A percentile compares a stretch with the other conserved stretches of the same genome.
Conservation (phyloP, 92 coral and sea anemone genomes). For the Palythoa heliodiscus region DNA sequence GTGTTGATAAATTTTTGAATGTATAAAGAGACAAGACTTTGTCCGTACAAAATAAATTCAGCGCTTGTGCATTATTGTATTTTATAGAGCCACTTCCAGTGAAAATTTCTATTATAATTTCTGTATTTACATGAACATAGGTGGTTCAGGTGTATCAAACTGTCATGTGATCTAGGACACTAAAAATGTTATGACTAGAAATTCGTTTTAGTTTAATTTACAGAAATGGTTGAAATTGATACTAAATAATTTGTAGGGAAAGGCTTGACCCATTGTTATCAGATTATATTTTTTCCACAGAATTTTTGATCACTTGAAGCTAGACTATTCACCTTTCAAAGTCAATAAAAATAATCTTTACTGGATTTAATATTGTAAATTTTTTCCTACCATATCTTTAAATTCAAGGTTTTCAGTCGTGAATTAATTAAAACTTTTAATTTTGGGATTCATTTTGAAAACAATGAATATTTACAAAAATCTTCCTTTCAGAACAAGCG, state of each 20-base stretch:
- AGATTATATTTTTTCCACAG: conserved; percentile 41
- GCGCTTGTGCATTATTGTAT: conserved; percentile 35
- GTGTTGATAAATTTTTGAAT: conserved; percentile 29
- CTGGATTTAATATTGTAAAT: too few species aligned
- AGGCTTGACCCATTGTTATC: conserved; percentile 8
- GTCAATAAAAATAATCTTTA: conserved; percentile 35
- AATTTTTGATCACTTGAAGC: conserved; percentile 37
- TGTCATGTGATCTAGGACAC: conserved; percentile 37
- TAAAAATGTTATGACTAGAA: conserved; percentile 6
- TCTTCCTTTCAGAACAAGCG: too few species aligned
- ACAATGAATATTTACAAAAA: too few species aligned
- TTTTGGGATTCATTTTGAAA: too few species aligned
- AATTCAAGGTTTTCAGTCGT: too few species aligned
- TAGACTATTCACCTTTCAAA: conserved; percentile 41
- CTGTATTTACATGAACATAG: conserved; percentile 28
- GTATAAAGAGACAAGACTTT: conserved; percentile 33
- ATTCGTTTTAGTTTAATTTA: conserved; percentile 13
- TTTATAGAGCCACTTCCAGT: conserved; percentile 35
- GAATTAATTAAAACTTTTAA: too few species aligned
- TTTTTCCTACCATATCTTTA: too few species aligned
- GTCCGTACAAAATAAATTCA: conserved; percentile 25
- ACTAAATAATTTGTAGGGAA: conserved; percentile 30
- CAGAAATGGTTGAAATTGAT: conserved; percentile 10
- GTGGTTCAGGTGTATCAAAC: conserved; percentile 26
- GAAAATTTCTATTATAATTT: conserved; percentile 27